Conservation (phyloP, 2,888 invertebrate genomes). For the Lampropteryx suffumata region DNA sequence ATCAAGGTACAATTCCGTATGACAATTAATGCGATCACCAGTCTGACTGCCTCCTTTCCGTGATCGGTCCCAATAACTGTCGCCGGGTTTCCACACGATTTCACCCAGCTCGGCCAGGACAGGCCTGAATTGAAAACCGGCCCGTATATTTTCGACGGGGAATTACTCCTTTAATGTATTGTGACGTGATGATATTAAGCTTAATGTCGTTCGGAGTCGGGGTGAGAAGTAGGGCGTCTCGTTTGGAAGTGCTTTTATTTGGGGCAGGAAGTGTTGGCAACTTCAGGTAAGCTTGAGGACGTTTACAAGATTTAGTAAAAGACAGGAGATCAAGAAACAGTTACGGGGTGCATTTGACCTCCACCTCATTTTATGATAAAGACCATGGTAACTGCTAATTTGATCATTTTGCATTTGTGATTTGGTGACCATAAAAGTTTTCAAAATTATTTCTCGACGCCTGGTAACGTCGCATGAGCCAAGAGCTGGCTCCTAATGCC, state of each 20-base stretch:
- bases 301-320: too few relatives aligned
- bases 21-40: neutral
- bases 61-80: conserved; percentile 53
- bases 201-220: conserved; percentile 13
- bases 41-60: conserved; percentile 11
- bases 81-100: conserved; percentile 53
- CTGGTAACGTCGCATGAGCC: too few relatives aligned
- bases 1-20: too few relatives aligned
- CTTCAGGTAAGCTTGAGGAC: too few relatives aligned
- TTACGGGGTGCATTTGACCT: too few relatives aligned
- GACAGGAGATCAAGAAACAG: too few relatives aligned
- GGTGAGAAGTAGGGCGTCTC: neutral
- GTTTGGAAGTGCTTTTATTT: neutral
- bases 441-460: too few relatives aligned
- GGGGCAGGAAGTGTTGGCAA: neutral
- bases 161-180: conserved; percentile 22
- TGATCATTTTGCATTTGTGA: too few relatives aligned
- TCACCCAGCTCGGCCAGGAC: conserved; percentile 34
- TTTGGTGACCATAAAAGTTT: too few relatives aligned
- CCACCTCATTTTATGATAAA: too few relatives aligned
- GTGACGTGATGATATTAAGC: conserved; percentile 20
- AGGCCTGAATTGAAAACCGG: conserved; percentile 36
- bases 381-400: too few relatives aligned
- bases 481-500: too few relatives aligned
- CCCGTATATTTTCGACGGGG: conserved; percentile 11